A percentile compares a stretch with the other conserved stretches of the same genome.
Conservation (phyloP, 2,113 vertebrate genomes). For the Pao palembangensis region DNA sequence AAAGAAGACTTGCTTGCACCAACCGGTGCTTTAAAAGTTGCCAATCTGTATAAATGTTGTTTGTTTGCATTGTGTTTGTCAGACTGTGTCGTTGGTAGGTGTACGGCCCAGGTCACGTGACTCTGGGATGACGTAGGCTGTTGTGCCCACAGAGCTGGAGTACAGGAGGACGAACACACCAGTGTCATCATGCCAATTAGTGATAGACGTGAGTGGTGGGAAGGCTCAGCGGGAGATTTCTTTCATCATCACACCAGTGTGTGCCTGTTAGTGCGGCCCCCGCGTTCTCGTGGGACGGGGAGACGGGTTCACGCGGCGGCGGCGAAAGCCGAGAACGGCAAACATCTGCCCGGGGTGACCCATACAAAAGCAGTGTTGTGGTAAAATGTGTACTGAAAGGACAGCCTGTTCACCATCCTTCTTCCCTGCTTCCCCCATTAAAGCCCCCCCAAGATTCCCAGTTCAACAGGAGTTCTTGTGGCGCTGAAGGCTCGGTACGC, state of each 20-base stretch:
- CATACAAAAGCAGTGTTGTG: slow-evolving; percentile 59
- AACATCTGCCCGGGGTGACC: slow-evolving; percentile 48
- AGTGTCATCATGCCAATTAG: slow-evolving; percentile 92
- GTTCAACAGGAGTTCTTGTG: neutral
- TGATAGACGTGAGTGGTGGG: slow-evolving; percentile 67
- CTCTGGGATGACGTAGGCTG: slow-evolving; percentile 75
- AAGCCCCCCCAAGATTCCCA: neutral
- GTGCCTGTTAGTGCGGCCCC: slow-evolving; percentile 94
- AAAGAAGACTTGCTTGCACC: slow-evolving; percentile 79
- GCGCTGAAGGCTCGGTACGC: neutral
- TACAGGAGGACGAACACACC: slow-evolving; percentile 69
- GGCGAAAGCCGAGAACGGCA: slow-evolving; percentile 20
- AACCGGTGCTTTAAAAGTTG: slow-evolving; percentile 87
- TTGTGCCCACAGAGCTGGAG: slow-evolving; percentile 39
- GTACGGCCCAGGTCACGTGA: slow-evolving; percentile 79
- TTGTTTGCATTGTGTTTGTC: slow-evolving; percentile 84
- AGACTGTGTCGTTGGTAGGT: slow-evolving; percentile 92
- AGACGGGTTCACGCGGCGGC: slow-evolving; percentile 15
- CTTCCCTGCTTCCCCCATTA: neutral
- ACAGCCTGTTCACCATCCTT: slow-evolving; percentile 4
- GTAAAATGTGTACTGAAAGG: slow-evolving; percentile 32
- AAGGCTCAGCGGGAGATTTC: slow-evolving; percentile 57
- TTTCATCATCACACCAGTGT: slow-evolving; percentile 91
- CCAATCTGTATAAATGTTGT: slow-evolving; percentile 93
- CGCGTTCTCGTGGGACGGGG: slow-evolving; percentile 63